phyloP scores from a whole-genome alignment of 2,797 vertebrate species.

The Nasua narica region DNA sequence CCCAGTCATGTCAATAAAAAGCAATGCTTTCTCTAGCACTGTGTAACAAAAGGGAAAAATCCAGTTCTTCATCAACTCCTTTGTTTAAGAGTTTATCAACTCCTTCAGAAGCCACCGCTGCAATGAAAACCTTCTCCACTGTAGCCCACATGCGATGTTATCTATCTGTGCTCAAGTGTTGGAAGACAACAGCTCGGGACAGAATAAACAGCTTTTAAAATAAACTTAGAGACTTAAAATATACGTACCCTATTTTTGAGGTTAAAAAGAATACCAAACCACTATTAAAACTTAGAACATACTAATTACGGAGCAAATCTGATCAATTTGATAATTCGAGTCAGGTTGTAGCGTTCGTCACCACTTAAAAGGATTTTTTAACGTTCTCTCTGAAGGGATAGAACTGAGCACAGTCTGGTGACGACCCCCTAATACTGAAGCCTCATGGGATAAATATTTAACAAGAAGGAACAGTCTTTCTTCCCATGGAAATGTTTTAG shows the following conservation, averaged over 20 bases:
- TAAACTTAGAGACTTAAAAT: neutral
- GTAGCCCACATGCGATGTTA: neutral
- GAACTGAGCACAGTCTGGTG: neutral
- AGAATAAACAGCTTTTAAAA: neutral
- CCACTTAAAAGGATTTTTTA: neutral
- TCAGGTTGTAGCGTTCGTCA: neutral
- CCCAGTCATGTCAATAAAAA: neutral
- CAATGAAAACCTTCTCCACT: neutral
- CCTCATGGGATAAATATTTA: slow-evolving; percentile 50
- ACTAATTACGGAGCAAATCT: neutral
- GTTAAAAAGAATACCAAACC: slow-evolving; percentile 1
- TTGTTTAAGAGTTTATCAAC: neutral
- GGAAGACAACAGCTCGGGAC: neutral
- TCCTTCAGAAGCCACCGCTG: neutral
- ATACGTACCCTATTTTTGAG: neutral
- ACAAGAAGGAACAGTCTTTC: slow-evolving; percentile 21
- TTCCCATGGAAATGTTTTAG: slow-evolving; percentile 22
- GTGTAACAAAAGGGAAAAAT: neutral
- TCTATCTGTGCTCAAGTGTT: neutral
- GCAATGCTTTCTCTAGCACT: neutral
- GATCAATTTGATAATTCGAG: neutral
- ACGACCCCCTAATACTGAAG: neutral
- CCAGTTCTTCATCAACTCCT: neutral
- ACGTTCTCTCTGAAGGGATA: neutral
- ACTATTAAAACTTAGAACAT: neutral